These are phyloP conservation scores for Ditylenchus dipsaci DNA, from an alignment of 1,140 invertebrate species.

Conservation along the genomic window DNA sequence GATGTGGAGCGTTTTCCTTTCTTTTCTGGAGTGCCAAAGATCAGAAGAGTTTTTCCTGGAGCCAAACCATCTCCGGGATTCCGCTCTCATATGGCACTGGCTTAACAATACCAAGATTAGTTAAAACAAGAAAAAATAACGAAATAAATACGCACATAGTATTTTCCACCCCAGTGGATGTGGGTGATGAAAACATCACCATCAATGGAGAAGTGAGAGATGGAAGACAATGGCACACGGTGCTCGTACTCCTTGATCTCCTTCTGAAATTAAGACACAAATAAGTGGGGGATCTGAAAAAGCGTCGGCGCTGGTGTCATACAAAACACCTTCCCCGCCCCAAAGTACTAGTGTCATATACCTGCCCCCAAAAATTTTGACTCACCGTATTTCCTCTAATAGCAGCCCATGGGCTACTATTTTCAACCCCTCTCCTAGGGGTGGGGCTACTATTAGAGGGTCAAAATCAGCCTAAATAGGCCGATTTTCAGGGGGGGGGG, in stretches of 20 bases:
- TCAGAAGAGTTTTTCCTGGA: conserved; percentile 51
- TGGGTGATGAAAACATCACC: conserved; percentile 46
- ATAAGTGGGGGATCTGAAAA: no score
- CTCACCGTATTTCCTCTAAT: no score
- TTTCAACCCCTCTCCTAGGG: no score
- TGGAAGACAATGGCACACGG: conserved; percentile 34
- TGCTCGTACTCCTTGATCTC: conserved; percentile 56
- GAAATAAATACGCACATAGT: conserved; percentile 41
- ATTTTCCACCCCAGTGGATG: conserved; percentile 55
- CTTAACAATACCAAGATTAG: conserved; percentile 26
- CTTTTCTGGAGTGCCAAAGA: conserved; percentile 56
- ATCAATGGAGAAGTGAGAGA: conserved; percentile 57
- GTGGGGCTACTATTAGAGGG: no score
- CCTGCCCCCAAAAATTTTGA: no score
- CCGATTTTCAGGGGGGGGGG: no score
- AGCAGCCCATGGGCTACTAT: no score
- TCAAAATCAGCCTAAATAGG: no score
- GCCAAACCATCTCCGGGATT: conserved; percentile 52
- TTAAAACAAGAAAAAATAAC: conserved; percentile 8
- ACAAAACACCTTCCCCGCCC: no score
- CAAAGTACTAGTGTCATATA: no score
- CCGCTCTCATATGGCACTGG: conserved; percentile 57
- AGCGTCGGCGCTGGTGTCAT: no score
- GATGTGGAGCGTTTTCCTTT: conserved; percentile 56
- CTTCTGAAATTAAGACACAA: conserved; percentile 14